phyloP scores from a whole-genome alignment of 2,797 vertebrate genomes.

The Acipenser oxyrinchus region DNA sequence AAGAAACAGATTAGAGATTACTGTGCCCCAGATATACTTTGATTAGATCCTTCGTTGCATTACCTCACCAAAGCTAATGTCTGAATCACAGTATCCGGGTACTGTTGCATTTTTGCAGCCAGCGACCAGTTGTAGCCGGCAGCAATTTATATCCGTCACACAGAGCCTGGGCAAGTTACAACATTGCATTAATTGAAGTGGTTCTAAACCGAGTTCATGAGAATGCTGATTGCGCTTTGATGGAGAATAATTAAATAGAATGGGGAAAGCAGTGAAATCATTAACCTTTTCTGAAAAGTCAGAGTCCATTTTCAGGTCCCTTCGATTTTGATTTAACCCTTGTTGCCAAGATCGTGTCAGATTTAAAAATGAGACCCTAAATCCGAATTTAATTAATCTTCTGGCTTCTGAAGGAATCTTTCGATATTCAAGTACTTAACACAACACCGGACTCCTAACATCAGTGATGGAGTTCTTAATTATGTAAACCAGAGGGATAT shows the following conservation, averaged over 20 bases:
- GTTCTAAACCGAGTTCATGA: not conserved
- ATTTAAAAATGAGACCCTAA: not conserved
- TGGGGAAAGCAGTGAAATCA: not conserved
- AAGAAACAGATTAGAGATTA: too few species aligned
- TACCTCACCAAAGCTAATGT: too few species aligned
- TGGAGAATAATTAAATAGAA: not conserved
- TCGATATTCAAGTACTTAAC: not conserved
- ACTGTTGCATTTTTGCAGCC: too few species aligned
- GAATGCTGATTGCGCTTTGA: not conserved
- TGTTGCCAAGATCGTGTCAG: too few species aligned
- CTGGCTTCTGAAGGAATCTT: not conserved
- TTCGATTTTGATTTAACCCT: not conserved
- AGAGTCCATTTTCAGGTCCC: not conserved
- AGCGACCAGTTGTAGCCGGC: too few species aligned
- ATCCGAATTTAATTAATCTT: not conserved
- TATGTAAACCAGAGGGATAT: not conserved
- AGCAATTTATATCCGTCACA: too few species aligned
- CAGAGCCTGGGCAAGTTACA: too few species aligned
- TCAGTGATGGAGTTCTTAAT: not conserved
- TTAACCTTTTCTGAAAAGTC: not conserved
- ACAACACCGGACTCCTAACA: not conserved
- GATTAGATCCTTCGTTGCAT: too few species aligned
- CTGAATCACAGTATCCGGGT: too few species aligned
- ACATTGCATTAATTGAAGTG: too few species aligned
- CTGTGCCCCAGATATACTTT: too few species aligned